These are phyloP conservation scores for Sorex fumeus DNA, from an alignment of 2,113 vertebrate genomes.

Conservation along the genomic window DNA sequence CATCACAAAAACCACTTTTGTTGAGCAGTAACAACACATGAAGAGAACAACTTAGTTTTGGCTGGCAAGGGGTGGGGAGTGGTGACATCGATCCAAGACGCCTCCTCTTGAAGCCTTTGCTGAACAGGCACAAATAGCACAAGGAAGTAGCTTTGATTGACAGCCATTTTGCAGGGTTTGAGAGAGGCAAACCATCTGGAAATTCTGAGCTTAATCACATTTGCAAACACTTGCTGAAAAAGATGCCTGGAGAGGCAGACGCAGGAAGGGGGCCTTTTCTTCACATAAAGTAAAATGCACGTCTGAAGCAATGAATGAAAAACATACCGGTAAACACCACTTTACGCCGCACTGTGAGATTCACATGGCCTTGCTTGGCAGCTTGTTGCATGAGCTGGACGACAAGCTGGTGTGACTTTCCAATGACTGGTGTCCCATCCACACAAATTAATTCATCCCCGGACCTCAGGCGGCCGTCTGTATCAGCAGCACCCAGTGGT, in stretches of 20 bases:
- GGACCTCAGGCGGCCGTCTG: constrained; percentile 96
- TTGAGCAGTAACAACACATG: background rate
- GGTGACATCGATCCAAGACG: background rate
- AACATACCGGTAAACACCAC: constrained; percentile 94
- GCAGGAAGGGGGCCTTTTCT: constrained; percentile 26
- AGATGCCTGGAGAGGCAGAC: constrained; percentile 68
- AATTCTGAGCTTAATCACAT: constrained; percentile 77
- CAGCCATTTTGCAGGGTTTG: constrained; percentile 52
- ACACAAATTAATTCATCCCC: constrained; percentile 98
- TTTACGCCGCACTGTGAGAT: constrained; percentile 98
- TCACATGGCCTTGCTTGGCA: constrained; percentile 98
- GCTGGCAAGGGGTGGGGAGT: background rate
- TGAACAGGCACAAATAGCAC: constrained; percentile 28
- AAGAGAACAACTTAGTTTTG: background rate
- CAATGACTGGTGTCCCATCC: constrained; percentile 97
- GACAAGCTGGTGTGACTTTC: constrained; percentile 98
- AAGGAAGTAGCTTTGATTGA: constrained; percentile 69
- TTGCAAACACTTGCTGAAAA: constrained; percentile 77
- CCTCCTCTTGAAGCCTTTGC: constrained; percentile 38
- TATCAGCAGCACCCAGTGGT: constrained; percentile 97
- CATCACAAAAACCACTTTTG: background rate
- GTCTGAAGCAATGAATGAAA: constrained; percentile 34
- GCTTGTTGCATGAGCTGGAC: constrained; percentile 99
- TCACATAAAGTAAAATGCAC: background rate
- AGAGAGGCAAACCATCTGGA: constrained; percentile 76